Conservation (phyloP, 2,113 vertebrate genomes). For the Acanthochromis polyacanthus region DNA sequence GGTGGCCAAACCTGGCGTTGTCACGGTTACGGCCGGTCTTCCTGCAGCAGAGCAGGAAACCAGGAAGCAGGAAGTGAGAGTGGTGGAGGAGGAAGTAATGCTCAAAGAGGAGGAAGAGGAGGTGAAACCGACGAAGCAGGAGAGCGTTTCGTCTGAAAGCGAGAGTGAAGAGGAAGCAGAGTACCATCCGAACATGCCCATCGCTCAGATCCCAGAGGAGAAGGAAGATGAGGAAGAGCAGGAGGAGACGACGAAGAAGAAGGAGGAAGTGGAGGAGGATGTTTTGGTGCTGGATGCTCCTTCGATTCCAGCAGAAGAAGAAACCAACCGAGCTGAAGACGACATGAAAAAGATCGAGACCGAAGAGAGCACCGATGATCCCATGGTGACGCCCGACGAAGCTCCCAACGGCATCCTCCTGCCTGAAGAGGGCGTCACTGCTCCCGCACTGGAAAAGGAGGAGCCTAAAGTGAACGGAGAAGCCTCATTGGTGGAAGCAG, state of each 20-base stretch:
- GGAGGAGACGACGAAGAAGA: slow-evolving; percentile 32
- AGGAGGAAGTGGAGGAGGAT: not conserved
- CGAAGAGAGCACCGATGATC: slow-evolving; percentile 58
- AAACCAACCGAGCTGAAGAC: slow-evolving; percentile 18
- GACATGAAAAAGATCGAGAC: slow-evolving; percentile 21
- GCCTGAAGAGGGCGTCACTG: slow-evolving; percentile 59
- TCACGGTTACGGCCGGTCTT: slow-evolving; percentile 29
- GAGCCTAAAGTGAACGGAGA: slow-evolving; percentile 93
- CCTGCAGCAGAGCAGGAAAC: slow-evolving; percentile 39
- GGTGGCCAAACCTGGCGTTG: slow-evolving; percentile 80
- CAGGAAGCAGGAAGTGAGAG: slow-evolving; percentile 79
- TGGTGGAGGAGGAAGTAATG: slow-evolving; percentile 52
- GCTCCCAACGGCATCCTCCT: slow-evolving; percentile 64
- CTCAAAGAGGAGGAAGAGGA: slow-evolving; percentile 77
- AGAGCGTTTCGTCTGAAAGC: slow-evolving; percentile 91
- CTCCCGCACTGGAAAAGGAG: slow-evolving; percentile 80
- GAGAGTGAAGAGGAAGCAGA: slow-evolving; percentile 96
- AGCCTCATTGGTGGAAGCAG: slow-evolving; percentile 88
- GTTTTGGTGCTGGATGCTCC: not conserved
- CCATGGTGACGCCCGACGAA: slow-evolving; percentile 74
- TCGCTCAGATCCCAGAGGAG: slow-evolving; percentile 91
- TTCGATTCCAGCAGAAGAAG: slow-evolving; percentile 30
- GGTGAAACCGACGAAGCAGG: slow-evolving; percentile 63
- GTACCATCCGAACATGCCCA: slow-evolving; percentile 88
- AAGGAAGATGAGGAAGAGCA: slow-evolving; percentile 73